Conservation (phyloP, 2,797 vertebrate species). For the Notamacropus eugenii region DNA sequence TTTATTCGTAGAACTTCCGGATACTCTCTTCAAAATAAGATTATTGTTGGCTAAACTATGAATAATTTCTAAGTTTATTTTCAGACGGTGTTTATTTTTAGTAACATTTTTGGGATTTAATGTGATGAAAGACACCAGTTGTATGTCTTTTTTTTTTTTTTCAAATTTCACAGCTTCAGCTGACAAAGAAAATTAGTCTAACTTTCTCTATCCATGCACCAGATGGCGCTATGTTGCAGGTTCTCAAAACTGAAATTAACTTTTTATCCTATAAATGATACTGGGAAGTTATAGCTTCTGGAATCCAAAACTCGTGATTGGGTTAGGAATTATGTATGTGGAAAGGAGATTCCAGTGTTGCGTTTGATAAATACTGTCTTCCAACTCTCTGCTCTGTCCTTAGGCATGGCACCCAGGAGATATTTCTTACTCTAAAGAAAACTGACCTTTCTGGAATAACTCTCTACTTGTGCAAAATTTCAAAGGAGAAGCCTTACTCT, state of each 20-base stretch:
- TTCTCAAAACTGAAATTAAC: neutral
- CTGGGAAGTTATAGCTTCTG: neutral
- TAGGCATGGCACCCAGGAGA: fast-evolving
- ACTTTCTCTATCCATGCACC: constrained; percentile 56
- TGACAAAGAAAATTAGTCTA: neutral
- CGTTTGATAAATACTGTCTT: neutral
- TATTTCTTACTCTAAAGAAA: neutral
- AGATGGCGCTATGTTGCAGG: constrained; percentile 83
- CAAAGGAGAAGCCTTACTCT: neutral
- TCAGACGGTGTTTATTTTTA: neutral
- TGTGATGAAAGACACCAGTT: constrained; percentile 13
- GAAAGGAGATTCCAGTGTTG: neutral
- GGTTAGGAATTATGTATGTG: neutral
- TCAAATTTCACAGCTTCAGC: fast-evolving
- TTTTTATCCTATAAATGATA: neutral
- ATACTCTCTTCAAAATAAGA: constrained; percentile 3
- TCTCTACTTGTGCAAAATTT: too few relatives aligned
- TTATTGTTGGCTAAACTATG: neutral
- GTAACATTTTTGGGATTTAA: neutral
- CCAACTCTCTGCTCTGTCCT: neutral
- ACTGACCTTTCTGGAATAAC: neutral
- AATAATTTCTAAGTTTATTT: neutral
- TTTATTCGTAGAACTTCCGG: neutral
- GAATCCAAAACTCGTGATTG: neutral
- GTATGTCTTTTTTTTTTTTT: neutral